A percentile compares a stretch with the other conserved stretches of the same genome.
Conservation (phyloP, 2,797 vertebrate genomes). For the Premnoplex brunnescens region DNA sequence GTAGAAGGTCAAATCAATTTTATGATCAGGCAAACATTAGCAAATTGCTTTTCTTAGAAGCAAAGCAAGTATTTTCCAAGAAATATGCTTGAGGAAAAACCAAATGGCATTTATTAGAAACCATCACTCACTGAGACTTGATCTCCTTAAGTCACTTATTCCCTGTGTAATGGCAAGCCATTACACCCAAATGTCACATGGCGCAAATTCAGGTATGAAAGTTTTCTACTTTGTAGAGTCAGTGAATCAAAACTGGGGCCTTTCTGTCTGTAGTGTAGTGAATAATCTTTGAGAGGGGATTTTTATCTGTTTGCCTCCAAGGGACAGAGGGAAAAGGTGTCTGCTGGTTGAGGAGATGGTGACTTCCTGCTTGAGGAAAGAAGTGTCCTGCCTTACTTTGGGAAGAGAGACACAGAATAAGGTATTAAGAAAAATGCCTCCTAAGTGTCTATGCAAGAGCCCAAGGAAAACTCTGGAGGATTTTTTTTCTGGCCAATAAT, state of each 20-base stretch:
- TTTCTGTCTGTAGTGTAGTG: neutral
- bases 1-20: constrained; percentile 28
- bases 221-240: neutral
- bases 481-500: neutral
- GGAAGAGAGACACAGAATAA: neutral
- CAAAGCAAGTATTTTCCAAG: constrained; percentile 2
- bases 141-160: neutral
- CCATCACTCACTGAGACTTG: neutral
- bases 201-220: neutral
- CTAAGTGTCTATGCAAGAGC: neutral
- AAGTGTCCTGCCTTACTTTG: neutral
- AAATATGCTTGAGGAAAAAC: constrained; percentile 8
- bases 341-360: neutral
- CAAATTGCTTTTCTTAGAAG: constrained; percentile 17
- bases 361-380: neutral
- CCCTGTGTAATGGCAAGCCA: neutral
- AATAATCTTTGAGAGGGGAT: neutral
- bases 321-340: neutral
- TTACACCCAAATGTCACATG: neutral
- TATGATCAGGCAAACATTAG: neutral
- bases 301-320: neutral
- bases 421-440: neutral
- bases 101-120: neutral
- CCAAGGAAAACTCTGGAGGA: neutral
- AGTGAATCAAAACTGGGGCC: neutral